These are phyloP conservation scores for Plectropomus leopardus DNA, from an alignment of 2,113 vertebrate genomes.

Conservation along the genomic window DNA sequence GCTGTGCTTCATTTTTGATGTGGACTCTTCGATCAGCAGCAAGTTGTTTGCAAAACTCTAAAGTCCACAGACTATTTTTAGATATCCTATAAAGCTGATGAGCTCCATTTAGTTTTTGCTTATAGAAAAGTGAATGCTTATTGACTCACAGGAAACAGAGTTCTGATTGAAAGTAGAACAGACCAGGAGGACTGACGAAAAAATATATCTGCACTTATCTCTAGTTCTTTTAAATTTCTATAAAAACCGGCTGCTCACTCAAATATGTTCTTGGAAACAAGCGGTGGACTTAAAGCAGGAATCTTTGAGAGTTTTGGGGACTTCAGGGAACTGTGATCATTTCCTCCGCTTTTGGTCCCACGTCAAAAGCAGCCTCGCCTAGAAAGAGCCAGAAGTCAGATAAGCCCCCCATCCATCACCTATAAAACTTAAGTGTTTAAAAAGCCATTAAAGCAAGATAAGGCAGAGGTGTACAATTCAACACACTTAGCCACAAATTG, in stretches of 20 bases:
- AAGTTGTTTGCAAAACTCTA: not conserved
- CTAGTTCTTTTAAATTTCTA: not conserved
- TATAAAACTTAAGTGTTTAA: conserved; percentile 75
- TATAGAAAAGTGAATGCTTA: not conserved
- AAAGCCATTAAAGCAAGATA: conserved; percentile 78
- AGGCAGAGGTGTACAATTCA: conserved; percentile 51
- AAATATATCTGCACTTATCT: not conserved
- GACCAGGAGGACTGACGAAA: not conserved
- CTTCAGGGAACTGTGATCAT: not conserved
- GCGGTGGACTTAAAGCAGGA: conserved; percentile 4
- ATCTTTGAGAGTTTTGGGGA: conserved; percentile 9
- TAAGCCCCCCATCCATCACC: conserved; percentile 72
- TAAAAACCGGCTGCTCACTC: not conserved
- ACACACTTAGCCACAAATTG: conserved; percentile 36
- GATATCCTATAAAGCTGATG: not conserved
- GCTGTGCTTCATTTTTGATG: not conserved
- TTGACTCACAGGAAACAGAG: not conserved
- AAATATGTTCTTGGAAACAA: not conserved
- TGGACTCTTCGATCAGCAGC: not conserved
- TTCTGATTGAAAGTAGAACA: not conserved
- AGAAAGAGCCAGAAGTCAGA: conserved; percentile 71
- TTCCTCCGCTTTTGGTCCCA: conserved; percentile 22
- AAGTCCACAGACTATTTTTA: conserved; percentile 2
- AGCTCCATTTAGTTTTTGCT: not conserved
- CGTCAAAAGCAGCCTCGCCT: conserved; percentile 18